Evolutionary conservation across 2,888 invertebrate genomes (phyloP), one percentile per base, ranked within the genome.

Genomic region (Apotomis capreana): DNA sequence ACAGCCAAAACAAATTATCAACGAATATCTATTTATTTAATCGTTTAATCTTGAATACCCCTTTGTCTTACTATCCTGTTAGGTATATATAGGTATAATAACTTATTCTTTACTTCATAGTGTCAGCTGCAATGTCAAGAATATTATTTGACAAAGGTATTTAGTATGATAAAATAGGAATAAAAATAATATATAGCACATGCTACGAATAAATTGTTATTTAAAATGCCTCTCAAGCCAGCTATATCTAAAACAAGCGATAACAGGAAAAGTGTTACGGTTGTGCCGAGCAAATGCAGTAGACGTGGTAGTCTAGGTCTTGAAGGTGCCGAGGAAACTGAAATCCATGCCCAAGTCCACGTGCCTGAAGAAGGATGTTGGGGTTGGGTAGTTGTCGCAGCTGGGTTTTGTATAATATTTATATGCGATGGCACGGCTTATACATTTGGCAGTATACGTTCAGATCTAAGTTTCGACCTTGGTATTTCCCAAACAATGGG

Each of bases 311-410:
- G 85, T 70, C 58, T 83, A 46, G 86, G 85, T 70, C 58, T 83
- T 49, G 86, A 88, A 81, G 90, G 85, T 46, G 87, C 84, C 8
- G 90, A 91, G 83, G 90, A 91, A 84, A 89, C 87, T 68, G 92
- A 92, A 84, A 91, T 93, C 57, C 82, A 89, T 63, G 90, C 91
- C n/a, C 88, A 91, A 81, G 88, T 93, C 78, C 84, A 87, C 55
- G 77, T 92, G 52, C 92, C 92, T 12, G 77, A 83, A 69, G 92
- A 93, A 75, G 91, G 91, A 70, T 87, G 88, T 37, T 92, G 92
- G 91, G 92, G 91, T 54, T 93, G 92, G 92, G 80, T 91, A 5
- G 92, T 93, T 10, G 89, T 92, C 1, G 68, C 77, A 55, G 81
- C 85, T 44, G 78, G 89, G 8, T 92, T 92, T 79, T 74, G 76